Conservation (phyloP, 2,888 invertebrate genomes). For the Ectemnius continuus region DNA sequence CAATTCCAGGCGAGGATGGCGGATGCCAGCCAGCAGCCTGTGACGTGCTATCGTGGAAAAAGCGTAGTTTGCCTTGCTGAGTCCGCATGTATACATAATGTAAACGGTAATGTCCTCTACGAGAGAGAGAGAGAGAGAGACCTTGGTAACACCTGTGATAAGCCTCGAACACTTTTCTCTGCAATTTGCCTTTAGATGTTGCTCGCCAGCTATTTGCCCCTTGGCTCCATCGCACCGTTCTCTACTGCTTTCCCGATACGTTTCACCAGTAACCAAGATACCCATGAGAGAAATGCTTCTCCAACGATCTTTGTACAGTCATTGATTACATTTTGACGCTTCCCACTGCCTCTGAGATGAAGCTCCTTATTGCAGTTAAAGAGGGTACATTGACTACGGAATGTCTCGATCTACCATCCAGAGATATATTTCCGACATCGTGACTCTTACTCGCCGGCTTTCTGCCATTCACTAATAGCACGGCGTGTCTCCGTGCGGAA, state of each 20-base stretch:
- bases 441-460: no score
- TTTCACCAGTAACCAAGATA: background rate
- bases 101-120: conserved; percentile 35
- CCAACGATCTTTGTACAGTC: no score
- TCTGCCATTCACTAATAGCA: no score
- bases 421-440: no score
- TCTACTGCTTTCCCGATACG: background rate
- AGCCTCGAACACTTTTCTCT: conserved; percentile 46
- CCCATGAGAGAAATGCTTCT: background rate
- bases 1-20: conserved; percentile 11
- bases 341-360: no score
- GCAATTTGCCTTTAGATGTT: conserved; percentile 47
- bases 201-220: conserved; percentile 9
- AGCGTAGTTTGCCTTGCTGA: conserved; percentile 36
- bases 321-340: no score
- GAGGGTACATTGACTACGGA: no score
- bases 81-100: conserved; percentile 43
- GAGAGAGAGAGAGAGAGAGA: no score
- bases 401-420: no score
- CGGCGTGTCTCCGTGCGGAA: no score
- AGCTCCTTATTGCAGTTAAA: no score
- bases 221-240: background rate
- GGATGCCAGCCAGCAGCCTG: conserved; percentile 12
- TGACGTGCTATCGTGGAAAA: conserved; percentile 34
- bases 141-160: conserved; percentile 47